Evolutionary conservation across 2,888 invertebrate species (phyloP).

Genomic region (Luperina nickerlii): DNA sequence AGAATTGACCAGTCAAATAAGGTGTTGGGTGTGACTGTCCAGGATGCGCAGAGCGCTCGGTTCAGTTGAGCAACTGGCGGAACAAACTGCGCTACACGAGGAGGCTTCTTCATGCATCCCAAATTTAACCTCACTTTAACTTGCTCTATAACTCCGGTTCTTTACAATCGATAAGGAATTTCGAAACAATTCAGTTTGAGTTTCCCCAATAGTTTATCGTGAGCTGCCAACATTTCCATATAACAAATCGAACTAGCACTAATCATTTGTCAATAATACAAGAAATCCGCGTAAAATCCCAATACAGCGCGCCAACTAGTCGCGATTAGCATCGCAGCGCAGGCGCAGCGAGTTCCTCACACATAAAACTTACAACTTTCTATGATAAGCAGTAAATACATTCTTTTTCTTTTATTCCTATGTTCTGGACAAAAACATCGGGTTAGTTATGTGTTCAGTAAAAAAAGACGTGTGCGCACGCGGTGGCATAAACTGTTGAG

Average conservation of each 20-base stretch:
- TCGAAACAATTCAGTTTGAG: background rate
- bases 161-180: background rate
- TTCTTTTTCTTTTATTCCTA: conserved; percentile 40
- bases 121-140: background rate
- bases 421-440: conserved; percentile 29
- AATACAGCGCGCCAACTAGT: background rate
- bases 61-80: no score
- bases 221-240: conserved; percentile 7
- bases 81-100: no score
- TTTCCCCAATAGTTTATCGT: background rate
- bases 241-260: conserved; percentile 3
- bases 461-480: background rate
- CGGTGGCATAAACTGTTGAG: background rate
- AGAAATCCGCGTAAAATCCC: conserved; percentile 58
- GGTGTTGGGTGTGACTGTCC: no score
- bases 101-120: no score
- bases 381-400: conserved; percentile 45
- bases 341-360: conserved; percentile 30
- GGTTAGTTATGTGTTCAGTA: background rate
- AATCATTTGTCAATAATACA: conserved; percentile 25
- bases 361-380: conserved; percentile 56
- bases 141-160: background rate
- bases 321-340: conserved; percentile 36
- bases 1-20: no score
- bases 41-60: no score